Evolutionary conservation across 2,888 invertebrate genomes (phyloP).

Genomic region (Xanthorhoe spadicearia): DNA sequence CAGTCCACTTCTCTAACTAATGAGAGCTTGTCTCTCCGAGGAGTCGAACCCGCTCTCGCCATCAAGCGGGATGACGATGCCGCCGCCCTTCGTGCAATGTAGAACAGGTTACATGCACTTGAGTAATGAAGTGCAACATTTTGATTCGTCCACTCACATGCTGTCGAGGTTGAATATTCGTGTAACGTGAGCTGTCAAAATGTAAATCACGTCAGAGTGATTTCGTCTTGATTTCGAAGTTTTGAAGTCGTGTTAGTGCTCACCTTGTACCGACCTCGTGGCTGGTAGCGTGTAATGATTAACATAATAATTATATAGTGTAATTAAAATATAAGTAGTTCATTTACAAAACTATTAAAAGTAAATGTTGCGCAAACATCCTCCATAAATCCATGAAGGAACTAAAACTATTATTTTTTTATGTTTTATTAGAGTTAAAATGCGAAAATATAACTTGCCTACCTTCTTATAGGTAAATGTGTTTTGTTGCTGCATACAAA

Average conservation of each 20-base stretch:
- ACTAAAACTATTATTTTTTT: neutral
- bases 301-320: slow-evolving; percentile 24
- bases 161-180: neutral
- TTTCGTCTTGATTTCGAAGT: neutral
- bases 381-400: neutral
- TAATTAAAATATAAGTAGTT: slow-evolving; percentile 25
- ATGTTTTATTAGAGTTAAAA: neutral
- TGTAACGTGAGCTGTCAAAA: neutral
- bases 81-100: too few relatives aligned
- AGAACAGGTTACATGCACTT: too few relatives aligned
- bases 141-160: too few relatives aligned
- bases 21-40: neutral
- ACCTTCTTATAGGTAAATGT: neutral
- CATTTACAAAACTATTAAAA: slow-evolving; percentile 21
- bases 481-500: neutral
- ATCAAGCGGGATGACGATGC: too few relatives aligned
- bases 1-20: neutral
- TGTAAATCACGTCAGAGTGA: neutral
- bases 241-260: neutral
- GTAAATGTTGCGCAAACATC: slow-evolving; percentile 15
- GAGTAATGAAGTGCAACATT: too few relatives aligned
- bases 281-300: slow-evolving; percentile 13
- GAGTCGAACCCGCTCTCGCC: neutral
- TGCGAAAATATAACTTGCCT: neutral
- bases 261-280: slow-evolving; percentile 1